Evolutionary conservation across 2,888 invertebrate species (phyloP).

Genomic region (Cryptops parisi): DNA sequence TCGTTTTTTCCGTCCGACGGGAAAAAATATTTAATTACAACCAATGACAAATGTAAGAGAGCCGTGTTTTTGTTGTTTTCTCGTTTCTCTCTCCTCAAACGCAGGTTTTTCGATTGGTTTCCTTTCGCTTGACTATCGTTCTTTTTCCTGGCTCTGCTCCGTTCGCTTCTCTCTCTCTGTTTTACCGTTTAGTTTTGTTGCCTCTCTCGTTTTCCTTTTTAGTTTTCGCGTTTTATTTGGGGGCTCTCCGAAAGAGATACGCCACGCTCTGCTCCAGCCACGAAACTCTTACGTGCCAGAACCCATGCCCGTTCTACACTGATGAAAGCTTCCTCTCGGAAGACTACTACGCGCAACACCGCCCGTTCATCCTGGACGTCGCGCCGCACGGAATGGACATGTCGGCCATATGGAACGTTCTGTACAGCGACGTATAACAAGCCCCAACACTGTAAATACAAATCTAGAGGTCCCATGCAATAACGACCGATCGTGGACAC

Average conservation of each 20-base stretch:
- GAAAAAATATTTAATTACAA: too few species aligned
- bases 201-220: neutral
- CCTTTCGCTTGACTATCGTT: neutral
- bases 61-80: too few species aligned
- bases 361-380: too few species aligned
- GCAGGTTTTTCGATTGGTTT: neutral
- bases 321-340: neutral
- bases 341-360: too few species aligned
- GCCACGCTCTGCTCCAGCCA: neutral
- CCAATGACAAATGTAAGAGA: too few species aligned
- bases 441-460: too few species aligned
- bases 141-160: neutral
- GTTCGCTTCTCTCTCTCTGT: neutral
- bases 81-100: neutral
- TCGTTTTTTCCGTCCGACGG: too few species aligned
- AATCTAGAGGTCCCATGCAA: too few species aligned
- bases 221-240: constrained; percentile 1
- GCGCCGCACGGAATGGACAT: neutral
- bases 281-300: neutral
- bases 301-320: neutral
- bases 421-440: too few species aligned
- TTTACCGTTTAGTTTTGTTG: too few species aligned
- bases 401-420: neutral
- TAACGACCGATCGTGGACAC: too few species aligned
- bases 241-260: neutral